Conservation (phyloP, 2,797 vertebrate genomes). For the Ctenopoma kingsleyae region DNA sequence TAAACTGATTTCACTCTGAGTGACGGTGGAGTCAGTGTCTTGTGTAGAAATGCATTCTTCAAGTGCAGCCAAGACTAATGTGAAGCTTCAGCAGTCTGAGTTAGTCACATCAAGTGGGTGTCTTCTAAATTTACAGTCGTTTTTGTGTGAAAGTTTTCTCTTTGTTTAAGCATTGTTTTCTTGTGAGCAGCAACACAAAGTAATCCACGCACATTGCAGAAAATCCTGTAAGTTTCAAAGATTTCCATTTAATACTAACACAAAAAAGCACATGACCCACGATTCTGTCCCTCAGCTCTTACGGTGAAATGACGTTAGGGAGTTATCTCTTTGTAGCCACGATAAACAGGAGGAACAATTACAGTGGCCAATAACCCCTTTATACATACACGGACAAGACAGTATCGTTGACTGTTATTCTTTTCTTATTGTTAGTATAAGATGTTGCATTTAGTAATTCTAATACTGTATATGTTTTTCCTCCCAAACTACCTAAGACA, state of each 20-base stretch:
- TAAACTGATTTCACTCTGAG: neutral
- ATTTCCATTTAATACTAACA: neutral
- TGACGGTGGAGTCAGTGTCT: neutral
- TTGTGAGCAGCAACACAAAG: neutral
- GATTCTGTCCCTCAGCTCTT: neutral
- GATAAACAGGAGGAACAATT: neutral
- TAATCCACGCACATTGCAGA: too few species aligned
- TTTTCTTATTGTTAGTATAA: too few species aligned
- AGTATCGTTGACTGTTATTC: neutral
- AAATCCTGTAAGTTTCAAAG: too few species aligned
- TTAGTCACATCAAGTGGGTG: neutral
- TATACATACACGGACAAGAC: neutral
- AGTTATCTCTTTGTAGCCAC: too few species aligned
- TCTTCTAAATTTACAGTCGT: neutral
- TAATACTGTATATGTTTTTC: too few species aligned
- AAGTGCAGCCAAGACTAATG: neutral
- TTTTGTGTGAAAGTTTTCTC: neutral
- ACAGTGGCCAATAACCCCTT: too few species aligned
- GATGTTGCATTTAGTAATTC: too few species aligned
- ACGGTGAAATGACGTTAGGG: neutral
- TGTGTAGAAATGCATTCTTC: neutral
- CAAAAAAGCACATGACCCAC: neutral
- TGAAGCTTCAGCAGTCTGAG: neutral
- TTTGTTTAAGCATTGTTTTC: neutral
- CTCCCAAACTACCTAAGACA: too few species aligned